phyloP scores from a whole-genome alignment of 2,888 invertebrate species.

The Tromatobia lineatoria region DNA sequence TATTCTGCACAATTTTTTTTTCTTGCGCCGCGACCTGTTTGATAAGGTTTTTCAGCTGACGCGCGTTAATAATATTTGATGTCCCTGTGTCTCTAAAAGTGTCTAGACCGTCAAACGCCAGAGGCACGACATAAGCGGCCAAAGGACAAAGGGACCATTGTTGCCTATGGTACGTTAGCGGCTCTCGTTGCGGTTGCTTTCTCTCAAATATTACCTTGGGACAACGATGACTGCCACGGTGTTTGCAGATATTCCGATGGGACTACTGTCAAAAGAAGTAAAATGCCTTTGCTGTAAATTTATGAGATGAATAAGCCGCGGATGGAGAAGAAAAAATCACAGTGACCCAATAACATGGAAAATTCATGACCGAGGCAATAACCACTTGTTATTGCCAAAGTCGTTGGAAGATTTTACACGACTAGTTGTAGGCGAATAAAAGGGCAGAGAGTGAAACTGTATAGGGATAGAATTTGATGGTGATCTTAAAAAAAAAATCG shows the following conservation, averaged over 20 bases:
- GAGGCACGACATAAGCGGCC: conserved; percentile 30
- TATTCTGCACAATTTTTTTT: background rate
- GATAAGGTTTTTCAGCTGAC: conserved; percentile 14
- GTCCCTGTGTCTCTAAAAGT: conserved; percentile 25
- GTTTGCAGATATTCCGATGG: conserved; percentile 30
- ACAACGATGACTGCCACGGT: background rate
- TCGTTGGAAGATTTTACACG: background rate
- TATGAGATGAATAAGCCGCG: conserved; percentile 27
- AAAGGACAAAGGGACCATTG: conserved; percentile 54
- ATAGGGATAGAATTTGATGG: background rate
- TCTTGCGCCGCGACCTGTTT: conserved; percentile 6
- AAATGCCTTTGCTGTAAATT: conserved; percentile 5
- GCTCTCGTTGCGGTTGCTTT: conserved; percentile 26
- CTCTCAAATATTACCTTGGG: conserved; percentile 35
- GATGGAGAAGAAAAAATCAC: conserved; percentile 3
- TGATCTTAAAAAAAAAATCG: too few relatives aligned
- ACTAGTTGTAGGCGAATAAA: background rate
- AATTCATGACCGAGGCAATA: background rate
- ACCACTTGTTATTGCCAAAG: background rate
- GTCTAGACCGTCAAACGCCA: conserved; percentile 36
- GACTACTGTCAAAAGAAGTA: background rate
- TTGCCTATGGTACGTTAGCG: conserved; percentile 9
- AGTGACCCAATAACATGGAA: conserved; percentile 7
- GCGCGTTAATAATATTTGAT: conserved; percentile 50
- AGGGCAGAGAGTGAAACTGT: background rate